Base-by-base conservation (phyloP, 2,888 invertebrate genomes). In the Spisula subtruncata region DNA sequence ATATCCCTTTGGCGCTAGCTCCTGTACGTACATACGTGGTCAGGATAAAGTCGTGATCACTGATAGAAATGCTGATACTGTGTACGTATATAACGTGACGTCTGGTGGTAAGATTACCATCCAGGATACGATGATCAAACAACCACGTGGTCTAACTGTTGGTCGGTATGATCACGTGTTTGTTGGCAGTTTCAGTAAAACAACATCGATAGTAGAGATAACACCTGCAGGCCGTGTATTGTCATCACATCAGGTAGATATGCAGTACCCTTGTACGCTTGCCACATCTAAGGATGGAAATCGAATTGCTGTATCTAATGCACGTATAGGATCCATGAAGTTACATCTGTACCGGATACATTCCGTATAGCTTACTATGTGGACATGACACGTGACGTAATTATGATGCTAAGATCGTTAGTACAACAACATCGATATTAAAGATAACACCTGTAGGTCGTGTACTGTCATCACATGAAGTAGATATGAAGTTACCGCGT, bases 121-220 rank as follows among this genome's bases (percentile, higher is more conserved):
- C 14, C 81, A 35, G 35, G 86, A 81, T 81, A 35, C 25, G 25
- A 8, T 14, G n/a, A 81, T 60, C 20, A 20, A 66, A 29, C 66
- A 41, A 51, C 86, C 86, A 46, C 10, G 46, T 20, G 86, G 48
- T 66, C 81, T 60, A 25, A 29, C 81, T 48, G 46, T 86, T 35
- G 81, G 86, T 20, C 66, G 66, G 16, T 25, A 35, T 81, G 86
- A 60, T 81, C 56, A 51, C n/a, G 41, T 86, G 16, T 81, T 86
- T 35, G 86, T 86, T 8, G 80, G 86, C 29, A 60, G 86, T 81
- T n/a, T 1, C 79, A 85, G 51, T 48, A n/a, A n/a, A n/a, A n/a
- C n/a, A n/a, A n/a, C n/a, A n/a, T n/a, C n/a, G n/a, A n/a, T n/a
- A n/a, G n/a, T n/a, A n/a, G n/a, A n/a, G n/a, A n/a, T 86, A 16